These are phyloP conservation scores for Drosophila serrata DNA, from an alignment of 1,140 invertebrate genomes.

Conservation along the genomic window DNA sequence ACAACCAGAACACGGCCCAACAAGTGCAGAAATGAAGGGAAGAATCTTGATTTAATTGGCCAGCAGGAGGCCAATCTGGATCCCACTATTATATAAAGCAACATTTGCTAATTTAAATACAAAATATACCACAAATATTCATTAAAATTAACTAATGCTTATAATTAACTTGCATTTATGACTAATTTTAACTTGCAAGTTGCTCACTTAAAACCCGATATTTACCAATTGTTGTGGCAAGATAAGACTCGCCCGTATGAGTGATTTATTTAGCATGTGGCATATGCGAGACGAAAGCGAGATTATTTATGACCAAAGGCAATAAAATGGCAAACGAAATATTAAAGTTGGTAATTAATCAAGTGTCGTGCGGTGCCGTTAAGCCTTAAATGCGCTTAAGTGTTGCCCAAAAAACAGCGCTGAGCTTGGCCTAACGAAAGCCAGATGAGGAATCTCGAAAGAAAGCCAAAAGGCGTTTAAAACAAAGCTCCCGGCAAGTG, in stretches of 20 bases:
- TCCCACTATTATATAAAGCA: too few species aligned
- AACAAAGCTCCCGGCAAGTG: constrained; percentile 61
- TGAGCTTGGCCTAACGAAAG: background rate
- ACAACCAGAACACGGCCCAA: constrained; percentile 8
- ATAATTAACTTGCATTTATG: constrained; percentile 1
- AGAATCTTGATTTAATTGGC: constrained; percentile 26
- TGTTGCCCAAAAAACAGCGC: constrained; percentile 22
- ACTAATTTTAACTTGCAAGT: background rate
- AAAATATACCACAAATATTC: background rate
- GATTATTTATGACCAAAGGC: constrained; percentile 43
- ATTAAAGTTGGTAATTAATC: constrained; percentile 67
- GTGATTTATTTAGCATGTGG: background rate
- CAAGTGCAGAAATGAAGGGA: constrained; percentile 14
- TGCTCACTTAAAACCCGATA: background rate
- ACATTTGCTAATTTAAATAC: too few species aligned
- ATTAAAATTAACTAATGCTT: background rate
- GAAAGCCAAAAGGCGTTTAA: constrained; percentile 55
- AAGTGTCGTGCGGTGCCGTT: constrained; percentile 65
- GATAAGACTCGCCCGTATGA: constrained; percentile 1
- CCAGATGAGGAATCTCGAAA: constrained; percentile 32
- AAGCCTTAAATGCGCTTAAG: constrained; percentile 75
- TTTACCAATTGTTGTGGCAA: background rate
- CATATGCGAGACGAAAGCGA: constrained; percentile 3
- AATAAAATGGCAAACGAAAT: constrained; percentile 42
- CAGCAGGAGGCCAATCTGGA: background rate